phyloP scores from a whole-genome alignment of 2,113 vertebrate genomes.

The Clarias batrachus region DNA sequence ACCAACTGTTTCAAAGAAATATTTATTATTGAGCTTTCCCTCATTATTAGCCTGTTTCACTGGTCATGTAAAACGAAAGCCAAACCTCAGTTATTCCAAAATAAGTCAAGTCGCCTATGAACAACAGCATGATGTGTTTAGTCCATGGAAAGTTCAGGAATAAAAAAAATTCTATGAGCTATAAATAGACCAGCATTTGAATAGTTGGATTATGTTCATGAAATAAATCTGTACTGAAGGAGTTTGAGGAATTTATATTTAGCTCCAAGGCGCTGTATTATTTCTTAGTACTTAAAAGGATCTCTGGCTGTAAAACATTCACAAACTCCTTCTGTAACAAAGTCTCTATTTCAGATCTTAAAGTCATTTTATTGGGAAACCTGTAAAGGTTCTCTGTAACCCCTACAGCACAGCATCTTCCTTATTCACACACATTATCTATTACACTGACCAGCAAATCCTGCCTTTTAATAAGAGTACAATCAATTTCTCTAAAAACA shows the following conservation, averaged over 20 bases:
- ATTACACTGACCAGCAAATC: neutral
- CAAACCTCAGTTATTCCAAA: neutral
- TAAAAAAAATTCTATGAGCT: neutral
- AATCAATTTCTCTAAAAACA: conserved; percentile 4
- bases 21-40: neutral
- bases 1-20: neutral
- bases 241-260: neutral
- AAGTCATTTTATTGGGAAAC: neutral
- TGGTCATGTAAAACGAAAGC: neutral
- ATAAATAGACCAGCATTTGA: neutral
- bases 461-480: neutral
- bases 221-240: neutral
- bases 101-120: neutral
- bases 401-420: neutral
- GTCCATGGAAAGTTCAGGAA: neutral
- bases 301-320: neutral
- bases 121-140: neutral
- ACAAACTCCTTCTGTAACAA: neutral
- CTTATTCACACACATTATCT: neutral
- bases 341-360: too few relatives aligned
- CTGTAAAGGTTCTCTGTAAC: neutral
- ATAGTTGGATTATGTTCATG: neutral
- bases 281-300: neutral
- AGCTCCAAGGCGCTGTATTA: neutral
- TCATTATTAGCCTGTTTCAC: neutral